Evolutionary conservation across 1,140 invertebrate genomes (phyloP), one percentile per base, ranked within the genome.

Genomic region (Ceratosolen fusciceps): DNA sequence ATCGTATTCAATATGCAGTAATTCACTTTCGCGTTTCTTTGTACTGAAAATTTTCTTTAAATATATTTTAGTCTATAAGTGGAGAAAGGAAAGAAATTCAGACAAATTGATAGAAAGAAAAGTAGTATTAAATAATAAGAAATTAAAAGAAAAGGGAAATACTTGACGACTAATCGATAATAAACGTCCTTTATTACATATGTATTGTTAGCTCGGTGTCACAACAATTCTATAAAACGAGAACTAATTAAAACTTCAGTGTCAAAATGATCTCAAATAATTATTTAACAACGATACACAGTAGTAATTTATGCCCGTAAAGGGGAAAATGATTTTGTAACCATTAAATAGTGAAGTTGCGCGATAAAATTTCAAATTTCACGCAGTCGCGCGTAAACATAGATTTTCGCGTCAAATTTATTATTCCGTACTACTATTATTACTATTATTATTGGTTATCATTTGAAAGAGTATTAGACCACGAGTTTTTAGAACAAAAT

Each of bases 161-260:
- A 34, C 26, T 70, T 54, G 31, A 74, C 68, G 73, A n/a, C n/a
- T n/a, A n/a, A n/a, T n/a, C n/a, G 65, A 77, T 77, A 67, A 52
- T 39, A 52, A 79, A 54, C 56, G 71, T 47, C 77, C 47, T 74
- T 79, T 74, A 79, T 79, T 79, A 67, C 47, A 56, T 39, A 47
- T 56, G 58, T 29, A 74, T 74, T 31, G 29, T n/a, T 71, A 56
- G 47, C n/a, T 37, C 37, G 19, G 3, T 37, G 31, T 65, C 31
- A 1, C 49, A 21, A 21, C 3, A 52, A 34, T 31, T 37, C 39
- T 0, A 24, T 26, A 26, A 10, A 37, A 65, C 31, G 21, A 37
- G 16, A 14, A 37, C 16, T 31, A 24, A 19, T 2, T 8, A n/a
- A 37, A 52, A 56, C 58, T 74, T 79, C 65, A 79, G 73, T 79